phyloP scores from a whole-genome alignment of 2,113 vertebrate species.

The Himantopus leucocephalus region DNA sequence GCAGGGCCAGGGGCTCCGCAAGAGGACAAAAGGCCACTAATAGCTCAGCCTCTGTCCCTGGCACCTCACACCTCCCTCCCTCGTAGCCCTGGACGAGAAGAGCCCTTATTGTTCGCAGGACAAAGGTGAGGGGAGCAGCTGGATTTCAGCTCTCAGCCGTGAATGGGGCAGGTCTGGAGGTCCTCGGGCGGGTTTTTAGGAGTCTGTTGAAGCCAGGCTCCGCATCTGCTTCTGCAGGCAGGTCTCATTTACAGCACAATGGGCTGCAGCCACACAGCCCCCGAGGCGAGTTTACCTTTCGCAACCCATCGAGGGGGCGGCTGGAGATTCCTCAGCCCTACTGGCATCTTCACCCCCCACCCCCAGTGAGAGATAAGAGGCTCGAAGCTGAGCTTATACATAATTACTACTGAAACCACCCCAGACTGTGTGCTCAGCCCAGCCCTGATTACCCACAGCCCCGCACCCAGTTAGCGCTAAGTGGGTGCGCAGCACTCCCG shows the following conservation, averaged over 20 bases:
- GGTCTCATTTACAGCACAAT: slow-evolving; percentile 51
- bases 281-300: slow-evolving; percentile 33
- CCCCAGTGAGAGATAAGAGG: slow-evolving; percentile 9
- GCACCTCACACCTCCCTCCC: not conserved
- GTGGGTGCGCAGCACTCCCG: not conserved
- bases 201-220: not conserved
- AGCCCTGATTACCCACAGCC: not conserved
- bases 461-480: not conserved
- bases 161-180: not conserved
- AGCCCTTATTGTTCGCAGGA: not conserved
- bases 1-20: not conserved
- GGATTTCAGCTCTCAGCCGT: not conserved
- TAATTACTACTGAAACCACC: not conserved
- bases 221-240: not conserved
- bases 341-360: not conserved
- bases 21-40: not conserved
- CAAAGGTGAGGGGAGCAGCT: slow-evolving; percentile 11
- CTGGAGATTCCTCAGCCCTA: slow-evolving; percentile 7
- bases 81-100: not conserved
- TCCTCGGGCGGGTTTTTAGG: not conserved
- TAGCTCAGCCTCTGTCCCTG: not conserved
- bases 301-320: not conserved
- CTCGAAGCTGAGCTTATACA: not conserved
- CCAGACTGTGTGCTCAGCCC: not conserved
- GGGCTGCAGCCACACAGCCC: not conserved